Evolutionary conservation across 37 sponge, comb jelly and placozoan genomes (phyloP), one percentile per base, ranked within the genome.

Genomic region (Diacarnus erythraeanus): DNA sequence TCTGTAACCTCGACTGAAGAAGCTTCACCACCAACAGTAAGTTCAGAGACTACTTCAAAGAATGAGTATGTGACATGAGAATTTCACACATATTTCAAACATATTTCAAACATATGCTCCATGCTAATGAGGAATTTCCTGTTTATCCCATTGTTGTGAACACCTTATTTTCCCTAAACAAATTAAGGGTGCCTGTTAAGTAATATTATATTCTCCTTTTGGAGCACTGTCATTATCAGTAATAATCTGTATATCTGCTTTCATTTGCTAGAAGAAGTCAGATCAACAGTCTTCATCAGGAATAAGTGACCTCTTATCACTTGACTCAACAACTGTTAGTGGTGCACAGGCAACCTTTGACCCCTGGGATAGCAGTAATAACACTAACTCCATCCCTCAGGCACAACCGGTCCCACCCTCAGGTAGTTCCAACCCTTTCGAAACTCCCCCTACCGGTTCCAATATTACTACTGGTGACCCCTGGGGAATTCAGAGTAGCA

Each of bases 301-400:
- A 30, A 29, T 66, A 21, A 47, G 54, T 27, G 75, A 74, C 26
- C 58, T 74, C 37, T 51, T 74, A 29, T 31, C 57, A 25, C 36
- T 74, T 2, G 58, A 74, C 27, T 6, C 31, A 1, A 26, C 75
- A 36, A 8, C 35, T 56, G n/a, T n/a, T n/a, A n/a, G n/a, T n/a
- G 18, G 8, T 36, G 64, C 6, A 63, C 64, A 63, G 64, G 6
- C 64, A 63, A 27, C 64, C 64, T 30, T 35, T 25, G n/a, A 79
- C 54, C 80, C 80, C 43, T 79, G 80, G 80, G 70, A 20, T 26
- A 74, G 33, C 58, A 3, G 29, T 57, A 43, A 6, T 8, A 41
- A 29, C 73, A 69, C 5, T 39, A 63, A 6, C 64, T 47, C 12
- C 51, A 63, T 63, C 8, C 64, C 64, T 63, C 64, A 63, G 20